Evolutionary conservation across 2,113 vertebrate genomes (phyloP).

Genomic region (Archocentrus centrarchus): DNA sequence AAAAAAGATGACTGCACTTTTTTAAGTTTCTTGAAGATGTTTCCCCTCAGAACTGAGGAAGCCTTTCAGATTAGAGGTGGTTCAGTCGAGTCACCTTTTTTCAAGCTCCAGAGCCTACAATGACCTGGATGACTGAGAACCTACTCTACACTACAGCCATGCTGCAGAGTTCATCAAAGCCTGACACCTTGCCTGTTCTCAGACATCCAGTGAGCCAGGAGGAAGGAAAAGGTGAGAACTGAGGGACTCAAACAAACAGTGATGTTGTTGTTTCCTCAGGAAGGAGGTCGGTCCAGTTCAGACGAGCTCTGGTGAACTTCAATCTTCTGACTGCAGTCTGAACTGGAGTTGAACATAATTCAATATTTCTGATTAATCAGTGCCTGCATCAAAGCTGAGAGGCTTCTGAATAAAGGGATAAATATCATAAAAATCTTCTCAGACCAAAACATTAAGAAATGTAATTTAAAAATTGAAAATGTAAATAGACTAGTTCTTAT

Average conservation of each 20-base stretch:
- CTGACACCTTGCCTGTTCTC: neutral
- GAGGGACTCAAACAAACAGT: neutral
- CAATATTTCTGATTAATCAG: neutral
- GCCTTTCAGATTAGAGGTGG: no score
- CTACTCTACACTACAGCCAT: neutral
- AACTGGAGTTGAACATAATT: neutral
- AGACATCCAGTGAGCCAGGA: neutral
- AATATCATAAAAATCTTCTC: neutral
- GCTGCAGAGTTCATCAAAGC: neutral
- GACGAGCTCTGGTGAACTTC: neutral
- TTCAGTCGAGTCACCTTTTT: no score
- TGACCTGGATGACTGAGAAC: no score
- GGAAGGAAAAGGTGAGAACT: neutral
- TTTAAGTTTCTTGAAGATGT: no score
- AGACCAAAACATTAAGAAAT: neutral
- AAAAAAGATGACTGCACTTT: no score
- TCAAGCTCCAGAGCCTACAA: no score
- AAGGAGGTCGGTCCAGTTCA: neutral
- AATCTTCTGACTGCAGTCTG: neutral
- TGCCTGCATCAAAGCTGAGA: neutral
- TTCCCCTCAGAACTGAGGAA: no score
- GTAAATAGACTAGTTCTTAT: no score
- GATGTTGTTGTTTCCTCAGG: neutral
- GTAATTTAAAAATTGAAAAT: neutral
- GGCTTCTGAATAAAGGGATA: accelerated